These are phyloP conservation scores for Psettodes erumei DNA, from an alignment of 2,113 vertebrate genomes.

Conservation along the genomic window DNA sequence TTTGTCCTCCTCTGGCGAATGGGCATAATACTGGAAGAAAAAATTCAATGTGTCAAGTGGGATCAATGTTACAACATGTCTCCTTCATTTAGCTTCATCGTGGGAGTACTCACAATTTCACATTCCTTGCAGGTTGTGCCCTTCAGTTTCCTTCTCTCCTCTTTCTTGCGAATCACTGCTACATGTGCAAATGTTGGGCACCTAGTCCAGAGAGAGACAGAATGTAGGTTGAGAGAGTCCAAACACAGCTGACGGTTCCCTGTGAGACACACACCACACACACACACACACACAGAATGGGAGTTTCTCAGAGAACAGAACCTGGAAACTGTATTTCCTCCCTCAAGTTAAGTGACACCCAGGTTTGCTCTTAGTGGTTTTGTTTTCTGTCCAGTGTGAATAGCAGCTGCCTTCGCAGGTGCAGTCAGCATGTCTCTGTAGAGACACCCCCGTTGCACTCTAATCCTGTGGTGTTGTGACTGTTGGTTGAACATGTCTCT, in stretches of 20 bases:
- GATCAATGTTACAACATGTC: rapidly evolving
- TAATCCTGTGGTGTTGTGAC: not conserved
- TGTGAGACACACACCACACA: too few species aligned
- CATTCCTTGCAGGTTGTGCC: slow-evolving; percentile 97
- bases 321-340: not conserved
- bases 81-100: not conserved
- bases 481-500: not conserved
- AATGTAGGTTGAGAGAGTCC: too few species aligned
- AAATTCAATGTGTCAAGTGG: not conserved
- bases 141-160: slow-evolving; percentile 93
- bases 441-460: not conserved
- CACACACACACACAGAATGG: too few species aligned
- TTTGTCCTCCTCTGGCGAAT: slow-evolving; percentile 91
- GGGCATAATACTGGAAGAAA: slow-evolving; percentile 89
- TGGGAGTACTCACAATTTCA: slow-evolving; percentile 90
- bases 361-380: not conserved
- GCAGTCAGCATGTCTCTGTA: not conserved
- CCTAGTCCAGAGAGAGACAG: slow-evolving; percentile 60
- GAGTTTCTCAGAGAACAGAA: slow-evolving; percentile 1
- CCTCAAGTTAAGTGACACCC: not conserved
- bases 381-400: not conserved
- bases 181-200: slow-evolving; percentile 87
- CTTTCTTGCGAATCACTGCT: slow-evolving; percentile 94
- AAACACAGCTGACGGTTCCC: too few species aligned
- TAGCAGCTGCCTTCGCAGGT: not conserved